Conservation (phyloP, 2,113 vertebrate genomes). For the Xenus cinereus region DNA sequence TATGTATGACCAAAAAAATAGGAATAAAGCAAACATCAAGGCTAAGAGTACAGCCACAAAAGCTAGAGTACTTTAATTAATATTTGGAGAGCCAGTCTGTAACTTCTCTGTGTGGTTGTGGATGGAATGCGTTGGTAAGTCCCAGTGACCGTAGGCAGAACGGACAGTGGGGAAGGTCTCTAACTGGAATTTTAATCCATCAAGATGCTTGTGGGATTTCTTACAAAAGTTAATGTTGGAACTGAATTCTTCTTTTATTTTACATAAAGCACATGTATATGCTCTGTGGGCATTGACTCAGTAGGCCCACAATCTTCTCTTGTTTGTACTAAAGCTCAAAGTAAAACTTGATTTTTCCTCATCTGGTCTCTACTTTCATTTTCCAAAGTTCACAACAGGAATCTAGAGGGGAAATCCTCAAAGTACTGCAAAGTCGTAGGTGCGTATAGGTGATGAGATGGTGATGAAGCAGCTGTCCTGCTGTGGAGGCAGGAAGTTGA, state of each 20-base stretch:
- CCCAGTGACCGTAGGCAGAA: background rate
- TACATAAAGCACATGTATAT: background rate
- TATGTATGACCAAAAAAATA: background rate
- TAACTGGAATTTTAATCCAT: background rate
- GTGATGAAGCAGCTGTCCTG: background rate
- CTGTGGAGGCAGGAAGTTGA: background rate
- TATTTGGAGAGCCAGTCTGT: background rate
- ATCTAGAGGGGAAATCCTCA: background rate
- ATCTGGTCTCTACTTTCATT: background rate
- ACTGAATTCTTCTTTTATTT: background rate
- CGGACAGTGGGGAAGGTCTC: background rate
- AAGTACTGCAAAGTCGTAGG: background rate
- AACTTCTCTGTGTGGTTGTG: background rate
- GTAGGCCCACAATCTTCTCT: background rate
- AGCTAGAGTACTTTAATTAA: background rate
- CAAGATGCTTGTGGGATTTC: background rate
- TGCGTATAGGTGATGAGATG: background rate
- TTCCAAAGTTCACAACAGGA: background rate
- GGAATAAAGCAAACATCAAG: background rate
- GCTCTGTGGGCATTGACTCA: fast-evolving
- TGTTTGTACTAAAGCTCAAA: background rate
- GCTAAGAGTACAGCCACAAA: background rate
- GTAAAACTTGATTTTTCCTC: background rate
- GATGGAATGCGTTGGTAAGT: background rate
- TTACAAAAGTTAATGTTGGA: background rate